Evolutionary conservation across 2,113 vertebrate genomes (phyloP).

Genomic region (Albula glossodonta): DNA sequence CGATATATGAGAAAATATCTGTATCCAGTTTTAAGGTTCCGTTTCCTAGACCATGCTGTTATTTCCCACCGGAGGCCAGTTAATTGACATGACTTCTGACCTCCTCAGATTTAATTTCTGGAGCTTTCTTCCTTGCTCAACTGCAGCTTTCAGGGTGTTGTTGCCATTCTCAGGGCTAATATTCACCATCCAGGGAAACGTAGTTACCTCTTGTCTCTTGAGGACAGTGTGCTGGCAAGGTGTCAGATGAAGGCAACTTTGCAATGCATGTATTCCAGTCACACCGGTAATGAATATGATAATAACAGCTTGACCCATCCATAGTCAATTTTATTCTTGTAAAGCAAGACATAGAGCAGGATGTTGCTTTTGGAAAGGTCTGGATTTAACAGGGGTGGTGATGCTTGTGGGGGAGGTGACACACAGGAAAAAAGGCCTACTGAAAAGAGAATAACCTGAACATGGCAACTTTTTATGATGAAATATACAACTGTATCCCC

Average conservation of each 20-base stretch:
- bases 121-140: not conserved
- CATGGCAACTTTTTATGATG: not conserved
- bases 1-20: not conserved
- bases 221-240: constrained; percentile 23
- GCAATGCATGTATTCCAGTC: constrained; percentile 48
- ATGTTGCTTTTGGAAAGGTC: not conserved
- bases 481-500: not conserved
- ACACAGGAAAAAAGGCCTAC: not conserved
- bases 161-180: constrained; percentile 31
- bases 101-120: not conserved
- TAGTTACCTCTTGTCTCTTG: constrained; percentile 25
- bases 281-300: constrained; percentile 62
- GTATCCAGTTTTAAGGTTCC: not conserved
- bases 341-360: not conserved
- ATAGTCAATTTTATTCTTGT: not conserved
- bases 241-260: constrained; percentile 28
- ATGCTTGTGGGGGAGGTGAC: not conserved
- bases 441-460: not conserved
- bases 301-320: constrained; percentile 43
- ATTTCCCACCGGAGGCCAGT: not conserved
- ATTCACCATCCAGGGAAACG: constrained; percentile 31
- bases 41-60: not conserved
- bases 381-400: not conserved
- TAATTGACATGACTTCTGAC: not conserved
- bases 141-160: not conserved